phyloP scores from a whole-genome alignment of 1,140 invertebrate species.

The Drosophila setifemur region DNA sequence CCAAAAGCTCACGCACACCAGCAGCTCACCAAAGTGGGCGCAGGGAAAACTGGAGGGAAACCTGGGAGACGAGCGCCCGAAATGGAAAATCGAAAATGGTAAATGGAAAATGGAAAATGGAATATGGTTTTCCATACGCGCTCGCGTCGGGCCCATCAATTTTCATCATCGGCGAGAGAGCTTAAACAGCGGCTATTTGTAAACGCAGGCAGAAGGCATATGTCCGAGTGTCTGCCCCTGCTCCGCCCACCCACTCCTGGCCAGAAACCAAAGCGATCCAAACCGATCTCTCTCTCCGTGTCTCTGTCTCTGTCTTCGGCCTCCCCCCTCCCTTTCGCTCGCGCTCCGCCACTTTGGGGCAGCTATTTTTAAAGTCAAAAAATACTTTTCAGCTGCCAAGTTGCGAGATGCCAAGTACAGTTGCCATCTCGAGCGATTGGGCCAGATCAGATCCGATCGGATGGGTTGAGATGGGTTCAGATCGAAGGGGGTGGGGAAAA shows the following conservation, averaged over 20 bases:
- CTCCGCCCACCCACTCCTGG: constrained; percentile 27
- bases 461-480: no score
- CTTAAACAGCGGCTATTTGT: constrained; percentile 54
- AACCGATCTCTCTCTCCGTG: constrained; percentile 36
- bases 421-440: constrained; percentile 45
- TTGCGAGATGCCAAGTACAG: constrained; percentile 67
- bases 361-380: constrained; percentile 77
- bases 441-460: constrained; percentile 23
- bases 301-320: no score
- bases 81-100: constrained; percentile 6
- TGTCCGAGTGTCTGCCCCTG: constrained; percentile 7
- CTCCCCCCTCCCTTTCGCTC: not conserved
- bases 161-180: constrained; percentile 49
- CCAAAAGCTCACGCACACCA: constrained; percentile 35
- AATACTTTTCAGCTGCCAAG: constrained; percentile 66
- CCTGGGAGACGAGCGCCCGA: no score
- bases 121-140: constrained; percentile 18
- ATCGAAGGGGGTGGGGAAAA: no score
- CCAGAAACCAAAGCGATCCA: constrained; percentile 31
- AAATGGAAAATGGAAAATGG: constrained; percentile 26
- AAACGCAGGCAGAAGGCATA: constrained; percentile 13
- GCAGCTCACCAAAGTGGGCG: not conserved
- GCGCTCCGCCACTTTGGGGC: constrained; percentile 31
- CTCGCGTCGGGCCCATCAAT: constrained; percentile 36
- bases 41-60: constrained; percentile 1